Evolutionary conservation across 2,113 vertebrate species (phyloP).

Genomic region (Corythornis cristatus): DNA sequence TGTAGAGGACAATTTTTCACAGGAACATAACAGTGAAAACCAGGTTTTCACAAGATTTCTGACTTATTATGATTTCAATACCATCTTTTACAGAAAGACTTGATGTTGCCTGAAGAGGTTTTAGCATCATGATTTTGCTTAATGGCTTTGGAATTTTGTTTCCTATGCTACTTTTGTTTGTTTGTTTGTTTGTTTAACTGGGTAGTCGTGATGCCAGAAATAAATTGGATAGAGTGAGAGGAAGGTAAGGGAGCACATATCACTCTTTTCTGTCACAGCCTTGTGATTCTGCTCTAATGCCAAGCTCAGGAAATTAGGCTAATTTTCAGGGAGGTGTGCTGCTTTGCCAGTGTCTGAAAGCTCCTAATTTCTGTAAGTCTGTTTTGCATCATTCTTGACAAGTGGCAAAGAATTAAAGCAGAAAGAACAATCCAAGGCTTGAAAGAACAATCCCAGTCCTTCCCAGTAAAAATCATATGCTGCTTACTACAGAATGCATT

Average conservation of each 20-base stretch:
- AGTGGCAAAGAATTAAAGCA: neutral
- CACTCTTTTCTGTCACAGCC: neutral
- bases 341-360: slow-evolving; percentile 3
- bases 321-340: neutral
- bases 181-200: neutral
- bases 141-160: neutral
- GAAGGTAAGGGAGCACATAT: neutral
- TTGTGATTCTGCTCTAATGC: neutral
- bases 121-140: neutral
- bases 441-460: neutral
- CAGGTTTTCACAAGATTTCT: neutral
- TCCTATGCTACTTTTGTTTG: neutral
- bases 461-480: neutral
- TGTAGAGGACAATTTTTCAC: neutral
- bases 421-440: neutral
- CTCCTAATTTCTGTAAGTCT: neutral
- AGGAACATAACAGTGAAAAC: neutral
- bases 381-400: neutral
- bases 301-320: neutral
- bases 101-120: neutral
- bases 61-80: neutral
- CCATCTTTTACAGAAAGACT: neutral
- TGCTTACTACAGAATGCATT: neutral
- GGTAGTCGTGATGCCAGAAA: neutral
- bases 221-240: neutral